Evolutionary conservation across 2,888 invertebrate species (phyloP), one percentile per base, ranked within the genome.

Genomic region (Colostygia pectinataria): DNA sequence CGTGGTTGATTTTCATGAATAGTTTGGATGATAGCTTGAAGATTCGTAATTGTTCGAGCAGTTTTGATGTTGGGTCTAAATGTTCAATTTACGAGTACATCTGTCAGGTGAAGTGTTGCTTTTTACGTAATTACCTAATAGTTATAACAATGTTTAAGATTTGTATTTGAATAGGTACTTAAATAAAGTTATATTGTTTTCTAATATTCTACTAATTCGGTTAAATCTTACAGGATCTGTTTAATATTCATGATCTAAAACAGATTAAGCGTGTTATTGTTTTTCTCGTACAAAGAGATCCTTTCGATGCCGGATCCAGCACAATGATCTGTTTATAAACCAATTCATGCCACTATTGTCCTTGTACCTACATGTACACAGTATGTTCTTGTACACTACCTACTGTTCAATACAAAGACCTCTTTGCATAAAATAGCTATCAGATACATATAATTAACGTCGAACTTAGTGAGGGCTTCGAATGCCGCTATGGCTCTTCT

Each of bases 241-340:
- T 56, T 41, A 55, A 49, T 55, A 58, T 57, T 52, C 52, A 56
- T 48, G 60, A 61, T 67, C 57, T 59, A 65, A 70, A 68, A 73
- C 71, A 76, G 66, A 68, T 56, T 50, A 46, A 64, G 65, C 63
- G 64, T 69, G 72, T 81, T 82, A 82, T 85, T 83, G 83, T 85
- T 80, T 77, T 74, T 72, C 72, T 66, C 68, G 64, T 74, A 83
- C 83, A 83, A 83, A 78, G 80, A 74, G 75, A 78, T 82, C 77
- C 80, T 80, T 76, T 72, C 74, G 71, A 79, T 76, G 74, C 71
- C 74, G 68, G 70, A 74, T 77, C 74, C 70, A 71, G 71, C 60
- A 78, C 78, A 82, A 78, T 80, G 74, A 80, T 79, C 73, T 74
- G 79, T 77, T 74, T 79, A 79, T 77, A 79, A n/a, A 74, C 73